Conservation (phyloP, 2,797 vertebrate genomes). For the Phylloscopus collybita region DNA sequence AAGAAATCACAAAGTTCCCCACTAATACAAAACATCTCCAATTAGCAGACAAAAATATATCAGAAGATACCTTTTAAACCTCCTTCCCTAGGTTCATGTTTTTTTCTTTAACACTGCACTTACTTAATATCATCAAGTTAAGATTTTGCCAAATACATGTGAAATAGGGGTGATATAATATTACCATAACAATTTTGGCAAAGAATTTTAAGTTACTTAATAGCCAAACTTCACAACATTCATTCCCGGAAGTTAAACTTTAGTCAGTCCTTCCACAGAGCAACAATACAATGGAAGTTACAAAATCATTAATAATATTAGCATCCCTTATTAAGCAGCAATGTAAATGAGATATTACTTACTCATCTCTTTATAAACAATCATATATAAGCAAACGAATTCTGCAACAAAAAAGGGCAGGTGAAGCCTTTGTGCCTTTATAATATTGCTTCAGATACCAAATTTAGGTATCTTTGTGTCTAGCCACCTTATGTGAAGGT, state of each 20-base stretch:
- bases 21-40: neutral
- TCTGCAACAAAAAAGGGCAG: neutral
- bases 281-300: neutral
- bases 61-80: neutral
- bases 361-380: neutral
- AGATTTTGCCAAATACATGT: neutral
- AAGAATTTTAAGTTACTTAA: neutral
- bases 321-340: neutral
- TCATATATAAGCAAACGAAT: neutral
- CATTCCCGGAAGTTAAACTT: neutral
- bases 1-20: neutral
- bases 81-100: neutral
- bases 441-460: too few relatives aligned
- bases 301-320: neutral
- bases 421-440: too few relatives aligned
- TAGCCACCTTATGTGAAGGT: neutral
- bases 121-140: neutral
- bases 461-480: too few relatives aligned
- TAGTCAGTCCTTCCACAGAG: neutral
- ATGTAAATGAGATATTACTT: neutral
- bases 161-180: neutral
- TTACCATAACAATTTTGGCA: neutral
- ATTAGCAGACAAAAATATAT: neutral
- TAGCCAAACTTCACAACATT: neutral
- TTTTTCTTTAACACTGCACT: neutral